Evolutionary conservation across 1,140 invertebrate species (phyloP).

Genomic region (Pararge aegeria): DNA sequence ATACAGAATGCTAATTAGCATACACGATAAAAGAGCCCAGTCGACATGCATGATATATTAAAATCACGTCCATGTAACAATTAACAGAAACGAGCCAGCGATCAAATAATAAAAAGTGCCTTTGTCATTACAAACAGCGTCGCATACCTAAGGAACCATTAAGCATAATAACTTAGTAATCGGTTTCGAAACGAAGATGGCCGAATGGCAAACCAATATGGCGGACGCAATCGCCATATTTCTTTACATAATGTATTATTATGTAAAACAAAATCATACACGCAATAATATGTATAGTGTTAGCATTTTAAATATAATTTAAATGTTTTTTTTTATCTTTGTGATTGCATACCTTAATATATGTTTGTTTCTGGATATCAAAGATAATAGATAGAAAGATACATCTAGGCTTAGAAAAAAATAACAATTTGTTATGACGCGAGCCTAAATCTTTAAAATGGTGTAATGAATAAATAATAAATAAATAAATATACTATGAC

Average conservation of each 20-base stretch:
- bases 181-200: conserved; percentile 46
- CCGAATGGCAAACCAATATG: conserved; percentile 43
- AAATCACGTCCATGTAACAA: conserved; percentile 74
- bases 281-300: no score
- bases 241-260: not conserved
- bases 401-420: no score
- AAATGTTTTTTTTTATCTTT: no score
- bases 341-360: no score
- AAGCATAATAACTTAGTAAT: conserved; percentile 43
- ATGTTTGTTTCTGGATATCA: no score
- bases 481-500: no score
- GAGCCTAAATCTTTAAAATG: no score
- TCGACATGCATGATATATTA: conserved; percentile 74
- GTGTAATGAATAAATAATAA: no score
- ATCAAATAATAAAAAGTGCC: conserved; percentile 76
- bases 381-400: no score
- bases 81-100: conserved; percentile 67
- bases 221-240: conserved; percentile 26
- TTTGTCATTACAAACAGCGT: conserved; percentile 71
- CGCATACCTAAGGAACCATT: conserved; percentile 53
- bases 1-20: conserved; percentile 60
- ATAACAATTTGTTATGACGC: no score
- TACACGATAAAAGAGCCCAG: conserved; percentile 65
- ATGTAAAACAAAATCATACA: not conserved
- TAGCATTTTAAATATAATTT: no score